Evolutionary conservation across 2,797 vertebrate species (phyloP).

Genomic region (Buceros bicornis): DNA sequence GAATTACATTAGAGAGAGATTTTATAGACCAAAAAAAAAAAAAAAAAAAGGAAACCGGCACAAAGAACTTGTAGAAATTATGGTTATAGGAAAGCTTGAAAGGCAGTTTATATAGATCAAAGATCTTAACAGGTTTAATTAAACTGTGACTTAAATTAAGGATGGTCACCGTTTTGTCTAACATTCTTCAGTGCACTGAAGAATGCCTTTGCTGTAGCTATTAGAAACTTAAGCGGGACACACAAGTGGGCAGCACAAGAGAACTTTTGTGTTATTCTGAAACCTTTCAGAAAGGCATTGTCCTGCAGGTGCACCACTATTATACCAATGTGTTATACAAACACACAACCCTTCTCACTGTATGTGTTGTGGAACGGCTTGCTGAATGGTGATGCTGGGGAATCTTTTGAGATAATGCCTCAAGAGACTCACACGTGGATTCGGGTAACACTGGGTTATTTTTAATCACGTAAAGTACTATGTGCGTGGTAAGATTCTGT

Average conservation of each 20-base stretch:
- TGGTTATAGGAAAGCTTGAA: neutral
- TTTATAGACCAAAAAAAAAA: neutral
- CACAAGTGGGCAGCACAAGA: neutral
- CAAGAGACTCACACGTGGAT: neutral
- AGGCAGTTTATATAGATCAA: neutral
- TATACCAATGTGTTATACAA: too few relatives aligned
- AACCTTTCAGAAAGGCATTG: neutral
- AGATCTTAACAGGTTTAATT: neutral
- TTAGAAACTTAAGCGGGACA: neutral
- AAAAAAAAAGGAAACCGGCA: neutral
- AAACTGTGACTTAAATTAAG: neutral
- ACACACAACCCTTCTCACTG: too few relatives aligned
- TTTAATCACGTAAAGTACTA: rapidly evolving
- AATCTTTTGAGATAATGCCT: neutral
- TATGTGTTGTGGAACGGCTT: neutral
- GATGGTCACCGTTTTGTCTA: neutral
- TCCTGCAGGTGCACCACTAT: neutral
- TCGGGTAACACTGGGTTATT: neutral
- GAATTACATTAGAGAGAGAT: neutral
- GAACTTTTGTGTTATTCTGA: neutral
- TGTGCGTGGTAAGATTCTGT: neutral
- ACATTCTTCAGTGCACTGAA: neutral
- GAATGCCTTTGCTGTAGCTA: neutral
- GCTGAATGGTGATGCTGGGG: neutral
- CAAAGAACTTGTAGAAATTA: neutral